Evolutionary conservation across 2,888 invertebrate species (phyloP), one percentile per base, ranked within the genome.

Genomic region (Mesoligia furuncula): DNA sequence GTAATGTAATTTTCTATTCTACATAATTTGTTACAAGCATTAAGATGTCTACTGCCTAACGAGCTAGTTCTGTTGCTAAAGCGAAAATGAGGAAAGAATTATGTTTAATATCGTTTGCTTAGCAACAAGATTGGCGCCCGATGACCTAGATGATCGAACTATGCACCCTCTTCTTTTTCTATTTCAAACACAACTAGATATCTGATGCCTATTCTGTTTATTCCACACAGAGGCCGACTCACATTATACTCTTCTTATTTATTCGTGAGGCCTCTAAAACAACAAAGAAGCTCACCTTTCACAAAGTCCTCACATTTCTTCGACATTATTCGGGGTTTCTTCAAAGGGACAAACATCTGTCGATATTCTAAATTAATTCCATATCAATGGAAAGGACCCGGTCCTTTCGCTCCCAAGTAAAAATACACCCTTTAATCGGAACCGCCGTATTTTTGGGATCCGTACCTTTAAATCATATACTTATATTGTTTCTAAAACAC

Each of bases 331-430:
- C 61, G 15, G 51, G 59, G 15, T 59, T 51, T 75, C 72, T 66
- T 85, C 81, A 83, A 84, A 88, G 84, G 80, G 73, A 73, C 73
- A 68, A 80, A 42, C 79, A 82, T 78, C 80, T 77, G 75, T 80
- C 73, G 75, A 81, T 86, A 80, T 86, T 73, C 82, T 79, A 86
- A 84, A 89, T 88, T 86, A 86, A 89, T 82, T 85, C 65, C 45
- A 48, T 79, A 69, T 88, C 87, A 79, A 89, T 80, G 72, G 78
- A 86, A 65, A 39, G 27, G 59, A 62, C 57, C 72, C 54, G 68
- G 76, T 74, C 77, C 78, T 73, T 76, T 76, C 42, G 73, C 42
- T 27, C 73, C 76, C 39, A 83, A 76, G 84, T 88, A 86, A 86
- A 89, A 88, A 86, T 86, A 86, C 66, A 74, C 72, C 75, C 73